Evolutionary conservation across 2,113 vertebrate genomes (phyloP), one percentile per base, ranked within the genome.

Genomic region (Polypterus senegalus): DNA sequence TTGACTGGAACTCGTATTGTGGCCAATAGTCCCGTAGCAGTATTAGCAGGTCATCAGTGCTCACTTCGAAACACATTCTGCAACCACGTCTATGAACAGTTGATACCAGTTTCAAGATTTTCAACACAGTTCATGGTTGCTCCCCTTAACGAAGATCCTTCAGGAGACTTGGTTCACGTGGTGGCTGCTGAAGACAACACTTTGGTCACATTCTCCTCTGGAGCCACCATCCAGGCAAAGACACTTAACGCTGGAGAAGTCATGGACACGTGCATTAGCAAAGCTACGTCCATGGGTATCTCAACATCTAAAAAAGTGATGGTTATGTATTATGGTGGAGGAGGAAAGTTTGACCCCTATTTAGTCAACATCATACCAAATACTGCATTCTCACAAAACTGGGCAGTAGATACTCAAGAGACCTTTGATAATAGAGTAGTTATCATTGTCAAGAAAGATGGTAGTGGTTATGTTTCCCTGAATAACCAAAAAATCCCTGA

Each of bases 261-360:
- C 3, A 27, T 58, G 11, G 3, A 51, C 5, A n/a, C 64, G 9
- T 0, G 2, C 3, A 3, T 75, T 5, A 5, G 1, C 5, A 45
- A 6, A 53, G 3, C 46, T 5, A n/a, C 9, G 4, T 64, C 64
- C 5, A 44, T 70, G 43, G 5, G 65, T 8, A 56, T 77, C 5
- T 55, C 46, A 47, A 73, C 71, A 60, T 65, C 61, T 58, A 73
- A 72, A 58, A 75, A 63, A 47, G 54, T 77, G 3, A 69, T 77
- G 73, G 75, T 77, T 5, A 70, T 77, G 70, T 73, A 72, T 62
- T 62, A 65, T 10, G 71, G 73, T 47, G 68, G 49, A 53, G 71
- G 73, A 44, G 3, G 44, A 11, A 71, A 71, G 7, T 46, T 51
- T 44, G 68, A 73, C 43, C 67, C 71, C 5, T 75, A 69, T 59